Percentiles rank a stretch among this genome's conserved stretches.
Evolutionary conservation across 2,888 invertebrate genomes (phyloP).

Genomic region (Belgica antarctica): DNA sequence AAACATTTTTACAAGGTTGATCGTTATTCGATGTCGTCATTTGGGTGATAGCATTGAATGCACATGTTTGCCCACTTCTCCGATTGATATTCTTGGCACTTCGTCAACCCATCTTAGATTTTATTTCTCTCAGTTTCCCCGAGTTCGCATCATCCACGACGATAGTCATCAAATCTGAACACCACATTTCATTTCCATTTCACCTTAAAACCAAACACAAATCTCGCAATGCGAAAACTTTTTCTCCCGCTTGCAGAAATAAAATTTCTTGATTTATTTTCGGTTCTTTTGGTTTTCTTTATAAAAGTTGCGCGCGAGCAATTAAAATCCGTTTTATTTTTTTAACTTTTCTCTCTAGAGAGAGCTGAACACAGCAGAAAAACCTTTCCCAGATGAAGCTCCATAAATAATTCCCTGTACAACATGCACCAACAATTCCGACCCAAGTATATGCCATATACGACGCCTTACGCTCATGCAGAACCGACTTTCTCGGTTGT

Average conservation of each 20-base stretch:
- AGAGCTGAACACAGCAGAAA: neutral
- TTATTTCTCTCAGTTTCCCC: neutral
- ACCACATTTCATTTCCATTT: conserved; percentile 17
- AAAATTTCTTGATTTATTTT: neutral
- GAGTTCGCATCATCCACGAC: neutral
- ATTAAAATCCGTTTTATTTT: neutral
- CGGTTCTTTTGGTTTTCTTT: neutral
- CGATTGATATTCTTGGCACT: conserved; percentile 32
- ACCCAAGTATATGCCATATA: neutral
- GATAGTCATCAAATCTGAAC: neutral
- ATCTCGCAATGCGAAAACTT: neutral
- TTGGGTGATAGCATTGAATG: conserved; percentile 13
- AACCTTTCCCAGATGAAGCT: conserved; percentile 26
- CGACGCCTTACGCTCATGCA: neutral
- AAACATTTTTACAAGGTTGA: too few species aligned
- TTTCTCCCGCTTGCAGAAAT: neutral
- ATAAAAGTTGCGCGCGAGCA: neutral
- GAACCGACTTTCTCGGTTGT: neutral
- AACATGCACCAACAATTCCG: conserved; percentile 11
- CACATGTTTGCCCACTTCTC: conserved; percentile 30
- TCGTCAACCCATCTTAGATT: conserved; percentile 27
- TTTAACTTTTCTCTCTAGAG: neutral
- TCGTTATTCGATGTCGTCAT: too few species aligned
- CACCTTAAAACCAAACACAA: neutral
- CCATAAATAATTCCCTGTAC: conserved; percentile 13